Evolutionary conservation across 2,797 vertebrate genomes (phyloP), one percentile per base, ranked within the genome.

Genomic region (Coracias cyanogaster): DNA sequence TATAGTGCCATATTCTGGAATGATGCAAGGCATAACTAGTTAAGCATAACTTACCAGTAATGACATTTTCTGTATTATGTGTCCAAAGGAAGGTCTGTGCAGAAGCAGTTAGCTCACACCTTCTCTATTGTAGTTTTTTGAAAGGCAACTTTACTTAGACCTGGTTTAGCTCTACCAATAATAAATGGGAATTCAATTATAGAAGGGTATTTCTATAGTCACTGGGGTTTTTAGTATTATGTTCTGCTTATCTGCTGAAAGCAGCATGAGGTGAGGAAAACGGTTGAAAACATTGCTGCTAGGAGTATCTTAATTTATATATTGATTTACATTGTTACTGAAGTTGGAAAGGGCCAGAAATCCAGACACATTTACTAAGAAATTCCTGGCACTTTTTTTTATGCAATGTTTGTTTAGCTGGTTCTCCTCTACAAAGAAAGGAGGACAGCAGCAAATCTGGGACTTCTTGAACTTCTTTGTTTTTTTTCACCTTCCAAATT

Each of bases 301-400:
- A 66, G 80, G 58, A 91, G 83, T 65, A 67, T 66, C 35, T 77
- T 52, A 90, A 51, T 82, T 94, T 94, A 35, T 11, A 10, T 25
- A 81, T 90, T n/a, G 28, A 20, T 90, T 94, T 16, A 4, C 46
- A 55, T 77, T 41, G 46, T 52, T 91, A 66, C 41, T 84, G 31
- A 87, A 73, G 76, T 46, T 76, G 49, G 21, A 78, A 86, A 84
- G 58, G 31, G 28, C 28, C 55, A 92, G 72, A 93, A 96, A 90
- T 92, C 11, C 35, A 64, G 83, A 52, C 35, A 45, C 39, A 72
- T 85, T 88, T 51, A 66, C 78, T 76, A 84, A 95, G 54, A 92
- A 90, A 77, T 89, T 92, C 69, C 83, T 90, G 73, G 66, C 88
- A 66, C 49, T 78, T 11, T 25, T 89, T 89, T 88, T 79, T 62